Evolutionary conservation across 1,140 invertebrate species (phyloP).

Genomic region (Diprion similis): DNA sequence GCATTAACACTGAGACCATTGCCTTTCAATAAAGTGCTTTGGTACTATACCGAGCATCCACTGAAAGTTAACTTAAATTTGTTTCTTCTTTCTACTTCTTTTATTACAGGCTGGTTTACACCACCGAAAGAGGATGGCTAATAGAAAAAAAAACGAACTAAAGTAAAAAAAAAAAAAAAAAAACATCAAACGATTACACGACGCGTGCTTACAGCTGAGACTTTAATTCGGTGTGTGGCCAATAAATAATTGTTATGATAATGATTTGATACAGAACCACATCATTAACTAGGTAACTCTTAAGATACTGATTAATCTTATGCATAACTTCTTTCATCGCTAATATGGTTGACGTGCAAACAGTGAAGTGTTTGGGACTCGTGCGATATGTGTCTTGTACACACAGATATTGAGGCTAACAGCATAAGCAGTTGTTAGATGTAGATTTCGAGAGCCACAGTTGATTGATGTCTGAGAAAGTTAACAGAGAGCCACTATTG

Average conservation of each 20-base stretch:
- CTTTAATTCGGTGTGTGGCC: slow-evolving; percentile 59
- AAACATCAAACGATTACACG: slow-evolving; percentile 30
- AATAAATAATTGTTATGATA: slow-evolving; percentile 58
- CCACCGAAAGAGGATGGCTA: slow-evolving; percentile 89
- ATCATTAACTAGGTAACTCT: slow-evolving; percentile 57
- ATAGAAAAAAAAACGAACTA: slow-evolving; percentile 47
- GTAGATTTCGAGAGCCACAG: not conserved
- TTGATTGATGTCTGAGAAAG: not conserved
- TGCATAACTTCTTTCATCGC: slow-evolving; percentile 50
- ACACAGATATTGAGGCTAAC: not conserved
- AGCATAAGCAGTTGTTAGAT: not conserved
- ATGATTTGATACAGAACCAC: slow-evolving; percentile 62
- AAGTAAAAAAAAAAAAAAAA: slow-evolving; percentile 25
- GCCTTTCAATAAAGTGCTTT: too few relatives aligned
- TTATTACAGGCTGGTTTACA: slow-evolving; percentile 81
- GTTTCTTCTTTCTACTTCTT: slow-evolving; percentile 32
- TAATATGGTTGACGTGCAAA: slow-evolving; percentile 23
- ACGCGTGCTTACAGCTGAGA: slow-evolving; percentile 57
- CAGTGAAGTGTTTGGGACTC: slow-evolving; percentile 3
- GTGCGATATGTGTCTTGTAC: slow-evolving; percentile 1
- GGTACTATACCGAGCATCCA: too few relatives aligned
- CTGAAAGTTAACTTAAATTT: not conserved
- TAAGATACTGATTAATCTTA: slow-evolving; percentile 55
- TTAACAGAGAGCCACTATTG: not conserved
- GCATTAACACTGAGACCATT: too few relatives aligned